Conservation (phyloP, 2,888 invertebrate genomes). For the Tridacna crocea region DNA sequence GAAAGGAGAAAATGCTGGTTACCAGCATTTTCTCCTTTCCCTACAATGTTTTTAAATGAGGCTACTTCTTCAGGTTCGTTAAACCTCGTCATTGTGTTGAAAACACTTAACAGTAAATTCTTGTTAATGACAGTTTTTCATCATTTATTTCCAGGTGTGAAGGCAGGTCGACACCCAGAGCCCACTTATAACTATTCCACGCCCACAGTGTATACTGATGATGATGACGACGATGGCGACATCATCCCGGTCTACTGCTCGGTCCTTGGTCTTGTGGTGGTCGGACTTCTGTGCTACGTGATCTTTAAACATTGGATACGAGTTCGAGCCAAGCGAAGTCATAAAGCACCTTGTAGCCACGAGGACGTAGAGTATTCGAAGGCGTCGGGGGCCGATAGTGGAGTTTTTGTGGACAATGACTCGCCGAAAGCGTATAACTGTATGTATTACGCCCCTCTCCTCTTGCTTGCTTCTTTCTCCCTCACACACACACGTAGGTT, state of each 20-base stretch:
- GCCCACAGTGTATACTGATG: conserved; percentile 38
- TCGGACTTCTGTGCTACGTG: conserved; percentile 82
- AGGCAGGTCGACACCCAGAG: conserved; percentile 33
- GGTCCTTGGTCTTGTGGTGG: conserved; percentile 79
- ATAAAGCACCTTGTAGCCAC: conserved; percentile 69
- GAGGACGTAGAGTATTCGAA: conserved; percentile 76
- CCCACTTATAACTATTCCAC: conserved; percentile 33
- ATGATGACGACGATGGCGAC: conserved; percentile 65
- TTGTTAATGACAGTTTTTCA: no score
- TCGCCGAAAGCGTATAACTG: conserved; percentile 65
- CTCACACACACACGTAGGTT: not conserved
- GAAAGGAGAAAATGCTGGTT: not conserved
- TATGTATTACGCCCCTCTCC: conserved; percentile 9
- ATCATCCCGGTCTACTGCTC: conserved; percentile 83
- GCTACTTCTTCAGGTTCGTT: no score
- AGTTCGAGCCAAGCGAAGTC: conserved; percentile 69
- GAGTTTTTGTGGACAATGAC: conserved; percentile 77
- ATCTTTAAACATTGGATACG: conserved; percentile 78
- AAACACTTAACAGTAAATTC: no score
- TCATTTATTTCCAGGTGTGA: conserved; percentile 38
- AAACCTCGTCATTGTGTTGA: no score
- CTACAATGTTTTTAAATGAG: not conserved
- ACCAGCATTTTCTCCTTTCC: not conserved
- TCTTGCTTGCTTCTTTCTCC: conserved; percentile 5
- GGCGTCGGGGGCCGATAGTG: conserved; percentile 77